phyloP scores from a whole-genome alignment of 2,888 invertebrate genomes.

The Camptogramma bilineatum region DNA sequence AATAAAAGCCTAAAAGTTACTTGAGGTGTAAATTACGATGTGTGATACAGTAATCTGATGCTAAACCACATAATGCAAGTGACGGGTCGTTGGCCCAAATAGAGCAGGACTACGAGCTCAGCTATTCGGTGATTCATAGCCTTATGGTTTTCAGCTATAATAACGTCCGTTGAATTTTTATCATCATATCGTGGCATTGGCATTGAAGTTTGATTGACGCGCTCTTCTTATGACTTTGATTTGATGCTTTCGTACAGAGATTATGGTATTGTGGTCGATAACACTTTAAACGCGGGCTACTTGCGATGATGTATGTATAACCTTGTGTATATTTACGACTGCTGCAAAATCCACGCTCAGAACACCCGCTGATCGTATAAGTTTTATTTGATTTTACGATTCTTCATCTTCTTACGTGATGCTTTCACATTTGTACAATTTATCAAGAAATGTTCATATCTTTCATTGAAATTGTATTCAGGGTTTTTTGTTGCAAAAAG shows the following conservation, averaged over 20 bases:
- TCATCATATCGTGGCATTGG: constrained; percentile 29
- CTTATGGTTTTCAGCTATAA: constrained; percentile 44
- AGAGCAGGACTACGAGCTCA: constrained; percentile 52
- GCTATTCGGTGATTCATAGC: constrained; percentile 49
- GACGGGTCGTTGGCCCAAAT: constrained; percentile 72
- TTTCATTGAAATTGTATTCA: neutral
- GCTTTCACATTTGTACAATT: constrained; percentile 6
- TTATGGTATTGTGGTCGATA: no score
- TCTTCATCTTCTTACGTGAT: constrained; percentile 9
- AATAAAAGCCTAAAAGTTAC: constrained; percentile 23
- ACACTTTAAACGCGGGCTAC: no score
- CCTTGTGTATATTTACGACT: neutral
- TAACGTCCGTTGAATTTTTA: constrained; percentile 38
- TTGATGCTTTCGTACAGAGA: neutral
- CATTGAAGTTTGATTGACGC: constrained; percentile 32
- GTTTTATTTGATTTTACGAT: constrained; percentile 4
- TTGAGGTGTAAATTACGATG: constrained; percentile 48
- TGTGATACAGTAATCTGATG: constrained; percentile 52
- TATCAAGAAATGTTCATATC: neutral
- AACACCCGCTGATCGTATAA: constrained; percentile 9
- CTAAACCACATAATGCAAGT: constrained; percentile 64
- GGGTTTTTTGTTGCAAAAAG: no score
- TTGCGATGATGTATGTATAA: neutral
- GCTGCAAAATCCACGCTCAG: neutral
- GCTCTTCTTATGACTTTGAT: constrained; percentile 1